Percentiles rank a stretch among this genome's conserved stretches.
Evolutionary conservation across 2,888 invertebrate genomes (phyloP).

Genomic region (Parnassius glacialis): DNA sequence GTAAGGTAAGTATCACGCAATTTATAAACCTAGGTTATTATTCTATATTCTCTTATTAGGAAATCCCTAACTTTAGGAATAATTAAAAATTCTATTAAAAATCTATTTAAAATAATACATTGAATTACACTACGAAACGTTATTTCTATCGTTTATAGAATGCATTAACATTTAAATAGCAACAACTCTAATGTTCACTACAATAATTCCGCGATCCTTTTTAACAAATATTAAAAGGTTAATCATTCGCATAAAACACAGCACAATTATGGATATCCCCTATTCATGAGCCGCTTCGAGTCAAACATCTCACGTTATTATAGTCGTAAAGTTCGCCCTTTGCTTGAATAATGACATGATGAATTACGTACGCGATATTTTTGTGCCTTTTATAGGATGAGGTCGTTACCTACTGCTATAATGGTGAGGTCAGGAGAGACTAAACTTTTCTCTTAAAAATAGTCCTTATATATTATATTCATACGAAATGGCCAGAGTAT

Average conservation of each 20-base stretch:
- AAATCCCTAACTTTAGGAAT: too few species aligned
- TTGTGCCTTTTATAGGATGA: constrained; percentile 60
- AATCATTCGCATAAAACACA: constrained; percentile 43
- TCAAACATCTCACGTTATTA: constrained; percentile 75
- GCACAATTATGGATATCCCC: constrained; percentile 74
- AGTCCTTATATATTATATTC: neutral
- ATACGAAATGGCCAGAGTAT: neutral
- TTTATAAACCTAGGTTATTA: too few species aligned
- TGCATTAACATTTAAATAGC: constrained; percentile 7
- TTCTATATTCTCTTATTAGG: too few species aligned
- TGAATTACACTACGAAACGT: too few species aligned
- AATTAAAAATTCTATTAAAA: too few species aligned
- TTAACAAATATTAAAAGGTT: constrained; percentile 17
- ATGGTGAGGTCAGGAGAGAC: constrained; percentile 18
- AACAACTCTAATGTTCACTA: constrained; percentile 12
- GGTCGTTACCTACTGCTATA: constrained; percentile 20
- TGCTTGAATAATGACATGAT: constrained; percentile 80
- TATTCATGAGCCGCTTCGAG: constrained; percentile 67
- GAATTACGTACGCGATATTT: constrained; percentile 78
- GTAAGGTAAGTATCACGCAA: too few species aligned
- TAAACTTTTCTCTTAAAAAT: constrained; percentile 1
- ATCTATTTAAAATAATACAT: too few species aligned
- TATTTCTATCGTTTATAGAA: too few species aligned
- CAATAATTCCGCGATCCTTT: constrained; percentile 6
- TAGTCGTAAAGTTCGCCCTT: constrained; percentile 79